A percentile compares a stretch with the other conserved stretches of the same genome.
Evolutionary conservation across 2,888 invertebrate species (phyloP).

Genomic region (Allacma fusca): DNA sequence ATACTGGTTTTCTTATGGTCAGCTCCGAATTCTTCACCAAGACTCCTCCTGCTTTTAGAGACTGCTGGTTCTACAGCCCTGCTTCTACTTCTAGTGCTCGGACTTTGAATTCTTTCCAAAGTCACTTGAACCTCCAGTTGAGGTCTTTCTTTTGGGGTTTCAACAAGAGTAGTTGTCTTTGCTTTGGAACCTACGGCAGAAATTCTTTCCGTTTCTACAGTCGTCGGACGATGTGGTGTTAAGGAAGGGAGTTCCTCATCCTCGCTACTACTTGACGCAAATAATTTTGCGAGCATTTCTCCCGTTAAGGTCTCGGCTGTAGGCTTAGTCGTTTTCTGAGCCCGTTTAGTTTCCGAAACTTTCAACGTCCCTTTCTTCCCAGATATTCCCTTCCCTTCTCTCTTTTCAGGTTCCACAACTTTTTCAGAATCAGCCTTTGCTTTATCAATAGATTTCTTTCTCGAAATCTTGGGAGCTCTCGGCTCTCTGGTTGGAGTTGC

Average conservation of each 20-base stretch:
- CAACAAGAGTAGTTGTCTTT: too few species aligned
- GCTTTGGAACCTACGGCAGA: background rate
- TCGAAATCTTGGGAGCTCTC: too few species aligned
- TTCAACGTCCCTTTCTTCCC: too few species aligned
- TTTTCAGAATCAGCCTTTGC: too few species aligned
- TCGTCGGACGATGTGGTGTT: background rate
- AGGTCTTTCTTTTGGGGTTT: background rate
- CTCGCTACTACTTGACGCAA: background rate
- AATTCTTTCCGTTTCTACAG: background rate
- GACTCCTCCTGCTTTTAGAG: background rate
- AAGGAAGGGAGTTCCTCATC: conserved; percentile 11
- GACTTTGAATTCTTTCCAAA: background rate
- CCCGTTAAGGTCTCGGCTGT: background rate
- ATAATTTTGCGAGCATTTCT: background rate
- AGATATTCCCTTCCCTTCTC: too few species aligned
- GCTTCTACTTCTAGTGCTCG: background rate
- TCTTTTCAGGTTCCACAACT: too few species aligned
- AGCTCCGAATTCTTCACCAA: background rate
- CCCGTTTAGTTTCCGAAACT: background rate
- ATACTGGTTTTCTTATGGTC: background rate
- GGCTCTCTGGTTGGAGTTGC: too few species aligned
- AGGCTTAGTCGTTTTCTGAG: background rate
- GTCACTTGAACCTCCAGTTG: background rate
- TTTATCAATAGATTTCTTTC: too few species aligned
- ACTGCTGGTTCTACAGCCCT: background rate